Evolutionary conservation across 1,140 invertebrate genomes (phyloP).

Genomic region (Pristionchus pacificus): DNA sequence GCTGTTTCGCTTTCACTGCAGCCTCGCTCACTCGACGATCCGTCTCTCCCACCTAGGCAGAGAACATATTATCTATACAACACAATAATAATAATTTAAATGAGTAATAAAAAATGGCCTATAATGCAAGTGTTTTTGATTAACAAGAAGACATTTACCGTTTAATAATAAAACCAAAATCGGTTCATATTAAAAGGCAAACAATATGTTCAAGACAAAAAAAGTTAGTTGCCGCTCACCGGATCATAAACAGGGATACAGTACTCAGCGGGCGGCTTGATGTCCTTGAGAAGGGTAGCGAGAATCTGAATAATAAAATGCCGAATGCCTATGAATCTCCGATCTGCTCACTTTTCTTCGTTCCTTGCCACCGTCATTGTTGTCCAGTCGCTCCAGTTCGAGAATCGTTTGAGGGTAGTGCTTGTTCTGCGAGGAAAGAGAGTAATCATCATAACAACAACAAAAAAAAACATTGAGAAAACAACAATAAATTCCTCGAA

Average conservation of each 20-base stretch:
- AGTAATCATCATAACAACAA: not conserved
- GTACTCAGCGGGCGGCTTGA: slow-evolving; percentile 11
- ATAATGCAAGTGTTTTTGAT: not conserved
- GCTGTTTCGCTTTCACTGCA: not conserved
- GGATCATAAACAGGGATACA: slow-evolving; percentile 20
- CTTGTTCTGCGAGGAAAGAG: slow-evolving; percentile 4
- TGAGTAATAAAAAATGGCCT: too few relatives aligned
- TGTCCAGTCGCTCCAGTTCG: slow-evolving; percentile 8
- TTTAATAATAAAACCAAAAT: not conserved
- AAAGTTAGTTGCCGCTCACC: too few relatives aligned
- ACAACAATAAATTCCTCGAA: not conserved
- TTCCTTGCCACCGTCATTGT: slow-evolving; percentile 3
- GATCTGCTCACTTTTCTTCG: not conserved
- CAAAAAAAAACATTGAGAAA: not conserved
- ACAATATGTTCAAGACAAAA: too few relatives aligned
- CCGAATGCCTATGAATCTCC: too few relatives aligned
- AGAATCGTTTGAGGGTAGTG: slow-evolving; percentile 9
- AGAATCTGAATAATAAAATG: not conserved
- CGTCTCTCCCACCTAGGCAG: not conserved
- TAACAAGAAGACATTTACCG: not conserved
- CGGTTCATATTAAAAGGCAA: too few relatives aligned
- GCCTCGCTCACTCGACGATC: not conserved
- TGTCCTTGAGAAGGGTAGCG: slow-evolving; percentile 11
- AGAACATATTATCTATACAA: not conserved
- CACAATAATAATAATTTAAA: too few relatives aligned